phyloP scores from a whole-genome alignment of 2,888 invertebrate genomes.

The Oxyscelio sp. region DNA sequence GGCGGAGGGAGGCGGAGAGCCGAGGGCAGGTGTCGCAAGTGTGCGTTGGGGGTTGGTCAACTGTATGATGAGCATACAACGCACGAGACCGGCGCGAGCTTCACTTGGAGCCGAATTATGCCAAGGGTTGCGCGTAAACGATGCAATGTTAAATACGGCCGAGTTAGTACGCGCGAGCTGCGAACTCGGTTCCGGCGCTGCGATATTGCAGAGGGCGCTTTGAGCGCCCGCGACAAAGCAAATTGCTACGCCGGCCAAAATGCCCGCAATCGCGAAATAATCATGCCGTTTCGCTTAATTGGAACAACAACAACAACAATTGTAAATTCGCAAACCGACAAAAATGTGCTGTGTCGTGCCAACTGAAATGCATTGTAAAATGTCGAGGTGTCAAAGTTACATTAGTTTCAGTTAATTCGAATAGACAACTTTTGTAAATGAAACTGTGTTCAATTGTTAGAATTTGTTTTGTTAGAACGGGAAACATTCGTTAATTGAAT shows the following conservation, averaged over 20 bases:
- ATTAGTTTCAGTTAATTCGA: no score
- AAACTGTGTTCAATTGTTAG: no score
- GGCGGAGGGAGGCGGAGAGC: no score
- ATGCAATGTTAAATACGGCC: constrained; percentile 2
- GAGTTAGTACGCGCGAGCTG: not conserved
- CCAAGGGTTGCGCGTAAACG: constrained; percentile 26
- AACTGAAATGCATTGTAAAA: no score
- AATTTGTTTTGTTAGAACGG: no score
- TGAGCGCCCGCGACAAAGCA: not conserved
- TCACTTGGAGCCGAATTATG: constrained; percentile 9
- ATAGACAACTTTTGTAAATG: no score
- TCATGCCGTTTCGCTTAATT: not conserved
- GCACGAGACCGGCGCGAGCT: constrained; percentile 20
- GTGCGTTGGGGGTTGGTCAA: no score
- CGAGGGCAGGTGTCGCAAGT: no score
- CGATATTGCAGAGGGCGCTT: constrained; percentile 11
- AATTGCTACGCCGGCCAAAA: constrained; percentile 9
- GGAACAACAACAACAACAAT: no score
- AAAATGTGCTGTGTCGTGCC: not conserved
- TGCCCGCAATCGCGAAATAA: constrained; percentile 4
- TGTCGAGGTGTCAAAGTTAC: no score
- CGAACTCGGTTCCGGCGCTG: constrained; percentile 4
- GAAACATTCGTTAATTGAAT: no score
- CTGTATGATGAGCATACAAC: constrained; percentile 48
- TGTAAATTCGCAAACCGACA: not conserved